Evolutionary conservation across 2,797 vertebrate species (phyloP).

Genomic region (Chrosomus eos): DNA sequence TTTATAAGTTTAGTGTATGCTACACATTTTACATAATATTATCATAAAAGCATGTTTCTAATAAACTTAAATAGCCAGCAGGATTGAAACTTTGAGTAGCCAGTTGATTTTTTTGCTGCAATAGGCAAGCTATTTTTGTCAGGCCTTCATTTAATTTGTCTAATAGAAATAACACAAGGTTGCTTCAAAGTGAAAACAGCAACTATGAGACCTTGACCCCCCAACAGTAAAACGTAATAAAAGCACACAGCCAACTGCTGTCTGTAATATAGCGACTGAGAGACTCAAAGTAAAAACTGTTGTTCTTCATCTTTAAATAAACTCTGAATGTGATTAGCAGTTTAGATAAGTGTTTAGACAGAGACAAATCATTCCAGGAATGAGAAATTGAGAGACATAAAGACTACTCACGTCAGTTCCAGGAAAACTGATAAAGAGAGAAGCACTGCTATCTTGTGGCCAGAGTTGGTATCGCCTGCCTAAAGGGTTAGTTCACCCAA

Average conservation of each 20-base stretch:
- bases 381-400: background rate
- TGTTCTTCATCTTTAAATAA: background rate
- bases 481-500: background rate
- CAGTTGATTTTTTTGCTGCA: background rate
- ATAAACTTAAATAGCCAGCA: background rate
- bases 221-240: background rate
- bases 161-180: conserved; percentile 3
- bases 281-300: background rate
- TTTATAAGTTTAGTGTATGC: no score
- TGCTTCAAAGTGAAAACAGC: background rate
- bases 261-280: background rate
- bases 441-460: conserved; percentile 50
- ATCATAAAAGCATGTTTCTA: background rate
- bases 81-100: background rate
- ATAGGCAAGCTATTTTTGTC: background rate
- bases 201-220: conserved; percentile 19
- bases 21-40: background rate
- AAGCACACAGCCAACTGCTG: conserved; percentile 18
- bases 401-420: background rate
- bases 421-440: background rate
- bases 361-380: background rate
- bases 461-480: background rate
- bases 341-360: background rate
- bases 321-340: background rate
- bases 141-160: background rate